These are phyloP conservation scores for Phorcus lineatus DNA, from an alignment of 2,888 invertebrate genomes.

Conservation along the genomic window DNA sequence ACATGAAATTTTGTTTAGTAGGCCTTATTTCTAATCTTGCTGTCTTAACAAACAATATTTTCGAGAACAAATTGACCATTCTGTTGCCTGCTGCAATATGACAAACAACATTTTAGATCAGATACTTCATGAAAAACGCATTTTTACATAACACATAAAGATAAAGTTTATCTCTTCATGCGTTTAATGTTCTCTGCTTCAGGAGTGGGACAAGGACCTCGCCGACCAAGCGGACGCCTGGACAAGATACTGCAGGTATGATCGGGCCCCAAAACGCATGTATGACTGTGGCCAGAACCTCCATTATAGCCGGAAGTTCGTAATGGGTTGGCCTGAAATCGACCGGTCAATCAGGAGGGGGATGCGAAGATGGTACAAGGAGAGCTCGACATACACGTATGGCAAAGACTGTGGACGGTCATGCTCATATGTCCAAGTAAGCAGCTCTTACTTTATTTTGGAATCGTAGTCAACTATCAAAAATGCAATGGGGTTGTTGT, in stretches of 20 bases:
- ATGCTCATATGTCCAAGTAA: slow-evolving; percentile 49
- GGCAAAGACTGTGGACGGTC: slow-evolving; percentile 37
- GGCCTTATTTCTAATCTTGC: too few relatives aligned
- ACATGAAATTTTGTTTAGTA: too few relatives aligned
- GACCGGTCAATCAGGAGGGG: background rate
- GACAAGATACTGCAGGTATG: slow-evolving; percentile 31
- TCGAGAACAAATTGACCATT: too few relatives aligned
- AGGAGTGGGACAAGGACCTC: slow-evolving; percentile 38
- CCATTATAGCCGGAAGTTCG: background rate
- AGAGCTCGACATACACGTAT: background rate
- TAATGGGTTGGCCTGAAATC: background rate
- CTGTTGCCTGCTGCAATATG: too few relatives aligned
- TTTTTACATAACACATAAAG: too few relatives aligned
- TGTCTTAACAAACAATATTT: too few relatives aligned
- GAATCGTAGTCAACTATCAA: too few relatives aligned
- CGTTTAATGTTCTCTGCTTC: background rate
- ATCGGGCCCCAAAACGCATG: slow-evolving; percentile 20
- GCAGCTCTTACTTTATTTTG: background rate
- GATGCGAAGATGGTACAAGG: background rate
- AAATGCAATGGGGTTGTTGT: too few relatives aligned
- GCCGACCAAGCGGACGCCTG: slow-evolving; percentile 31
- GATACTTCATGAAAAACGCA: too few relatives aligned
- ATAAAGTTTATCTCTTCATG: too few relatives aligned
- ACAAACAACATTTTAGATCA: too few relatives aligned
- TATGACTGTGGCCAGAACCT: background rate